Evolutionary conservation across 2,888 invertebrate species (phyloP), one percentile per base, ranked within the genome.

Genomic region (Coelinius sp.): DNA sequence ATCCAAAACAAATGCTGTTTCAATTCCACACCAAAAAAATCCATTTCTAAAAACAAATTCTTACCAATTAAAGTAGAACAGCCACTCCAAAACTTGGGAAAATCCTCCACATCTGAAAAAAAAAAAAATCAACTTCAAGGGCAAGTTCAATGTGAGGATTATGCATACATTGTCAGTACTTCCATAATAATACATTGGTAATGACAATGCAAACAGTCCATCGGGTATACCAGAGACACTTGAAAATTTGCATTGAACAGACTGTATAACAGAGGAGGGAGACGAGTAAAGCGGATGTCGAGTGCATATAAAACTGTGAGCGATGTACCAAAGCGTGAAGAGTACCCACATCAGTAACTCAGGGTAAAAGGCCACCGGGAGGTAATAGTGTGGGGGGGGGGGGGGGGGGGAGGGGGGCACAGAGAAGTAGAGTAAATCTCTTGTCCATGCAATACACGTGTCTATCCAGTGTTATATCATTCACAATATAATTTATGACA

Each of bases 301-400:
- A 68, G 56, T 68, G 68, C 17, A 56, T 56, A 56, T 56, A 27
- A 27, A 56, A 56, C 56, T 12, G 56, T 31, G 31, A 31, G 56
- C 56, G 20, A 31, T 56, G 27, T 56, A 14, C 20, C 22, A 49
- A 20, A 22, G 49, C 10, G 49, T 20, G 8, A 6, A 49, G 22
- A 49, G 20, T 2, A 2, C 14, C 14, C 46, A 17, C 46, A 53
- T 53, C 27, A 27, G 14, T 27, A 27, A 25, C 6, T 25, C 2
- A 53, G n/a, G 12, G 53, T 25, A 25, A 25, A 53, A 12, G 4
- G 22, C 7, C 22, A 44, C 2, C n/a, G 44, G 8, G 44, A 8
- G 14, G 14, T 8, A 2, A 44, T 44, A 8, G 14, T 7, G 2
- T 7, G 20, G 20, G 14, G 17, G 6, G 17, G 14, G 46, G 14